Base-by-base conservation (phyloP, 92 coral and sea anemone species). In the Phenganax stokvisi region DNA sequence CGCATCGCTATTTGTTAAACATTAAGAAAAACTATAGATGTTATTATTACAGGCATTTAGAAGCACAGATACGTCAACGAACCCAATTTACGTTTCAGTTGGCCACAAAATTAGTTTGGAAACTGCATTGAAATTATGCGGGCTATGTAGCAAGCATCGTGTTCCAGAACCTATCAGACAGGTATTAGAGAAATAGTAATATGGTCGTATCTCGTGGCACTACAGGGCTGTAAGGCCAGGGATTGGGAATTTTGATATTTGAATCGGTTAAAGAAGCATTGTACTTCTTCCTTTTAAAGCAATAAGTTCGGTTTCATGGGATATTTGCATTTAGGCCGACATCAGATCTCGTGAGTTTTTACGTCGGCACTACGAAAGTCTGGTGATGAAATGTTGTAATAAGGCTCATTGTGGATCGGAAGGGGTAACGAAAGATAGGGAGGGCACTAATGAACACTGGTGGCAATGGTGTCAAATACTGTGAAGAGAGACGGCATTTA, bases 101-200 rank as follows among this genome's bases (percentile, higher is more conserved):
- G 98, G 98, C 31, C 98, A 94, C 83, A 89, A 89, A 72, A 84
- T 92, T 54, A 90, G 92, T 20, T 91, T 94, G 61, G 91, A 88
- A 0, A 88, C 91, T 71, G 92, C 98, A 6, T 86, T 92, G 51
- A 80, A 87, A n/a, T 57, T 94, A 74, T 85, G 87, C 56, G 80
- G 83, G 57, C 56, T 83, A 9, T 92, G 96, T 75, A 92, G 98
- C 75, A 83, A 56, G 44, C 78, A 84, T 80, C 89, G 97, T 53
- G 83, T 89, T 37, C 98, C 98, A 12, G 98, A 94, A 63, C 97
- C 98, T 12, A 90, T 90, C 27, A 90, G 98, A 82, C 96, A 92
- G 93, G 98, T 93, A 78, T 20, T 20, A 20, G 25, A 20, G 25
- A 20, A 20, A 20, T 20, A 20, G 25, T 20, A 20, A 20, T 20